These are phyloP conservation scores for Penaeus vannamei DNA, from an alignment of 1,140 invertebrate genomes.

Conservation along the genomic window DNA sequence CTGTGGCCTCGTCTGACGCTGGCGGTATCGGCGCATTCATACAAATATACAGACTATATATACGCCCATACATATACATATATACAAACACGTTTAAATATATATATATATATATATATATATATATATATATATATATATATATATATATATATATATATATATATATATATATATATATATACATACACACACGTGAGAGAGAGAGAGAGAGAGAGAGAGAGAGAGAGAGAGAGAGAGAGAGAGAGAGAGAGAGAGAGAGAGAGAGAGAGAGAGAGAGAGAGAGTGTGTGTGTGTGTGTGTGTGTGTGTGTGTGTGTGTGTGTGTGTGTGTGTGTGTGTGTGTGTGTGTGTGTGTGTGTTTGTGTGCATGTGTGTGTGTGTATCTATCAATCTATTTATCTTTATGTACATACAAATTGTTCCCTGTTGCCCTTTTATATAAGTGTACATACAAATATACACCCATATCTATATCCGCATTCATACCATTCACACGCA, in stretches of 20 bases:
- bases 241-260: slow-evolving; percentile 25
- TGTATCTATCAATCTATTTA: not conserved
- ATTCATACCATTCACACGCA: not conserved
- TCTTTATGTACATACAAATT: slow-evolving; percentile 23
- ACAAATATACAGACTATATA: too few species aligned
- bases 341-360: too few species aligned
- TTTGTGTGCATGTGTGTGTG: too few species aligned
- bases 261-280: too few species aligned
- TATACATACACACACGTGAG: not conserved
- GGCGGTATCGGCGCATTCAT: too few species aligned
- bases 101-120: not conserved
- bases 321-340: too few species aligned
- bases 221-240: slow-evolving; percentile 25
- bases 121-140: not conserved
- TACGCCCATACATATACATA: not conserved
- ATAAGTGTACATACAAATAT: not conserved
- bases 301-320: too few species aligned
- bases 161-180: not conserved
- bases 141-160: slow-evolving; percentile 21
- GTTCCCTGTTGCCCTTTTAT: too few species aligned
- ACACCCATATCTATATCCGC: not conserved
- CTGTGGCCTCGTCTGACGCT: too few species aligned
- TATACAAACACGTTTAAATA: not conserved
- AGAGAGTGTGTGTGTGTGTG: too few species aligned
- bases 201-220: too few species aligned